phyloP scores from a whole-genome alignment of 2,113 vertebrate species.

The Mirounga angustirostris region DNA sequence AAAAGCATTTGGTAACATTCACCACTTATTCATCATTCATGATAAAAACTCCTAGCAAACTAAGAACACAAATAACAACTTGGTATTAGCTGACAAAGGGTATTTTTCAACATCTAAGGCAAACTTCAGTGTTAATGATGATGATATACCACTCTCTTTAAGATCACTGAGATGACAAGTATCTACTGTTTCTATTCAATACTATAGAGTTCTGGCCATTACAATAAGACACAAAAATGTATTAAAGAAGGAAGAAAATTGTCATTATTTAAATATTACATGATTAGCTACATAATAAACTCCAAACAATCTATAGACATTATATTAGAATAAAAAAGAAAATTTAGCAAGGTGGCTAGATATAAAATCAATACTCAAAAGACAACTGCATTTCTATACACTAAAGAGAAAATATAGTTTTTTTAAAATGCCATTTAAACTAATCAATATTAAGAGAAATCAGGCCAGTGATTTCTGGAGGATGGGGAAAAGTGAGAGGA shows the following conservation, averaged over 20 bases:
- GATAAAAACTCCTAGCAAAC: constrained; percentile 6
- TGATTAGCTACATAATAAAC: not conserved
- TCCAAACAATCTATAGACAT: not conserved
- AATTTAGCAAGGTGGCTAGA: not conserved
- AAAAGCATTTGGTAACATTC: not conserved
- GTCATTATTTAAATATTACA: not conserved
- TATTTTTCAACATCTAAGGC: not conserved
- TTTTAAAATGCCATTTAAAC: not conserved
- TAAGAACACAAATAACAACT: constrained; percentile 29
- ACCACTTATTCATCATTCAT: not conserved
- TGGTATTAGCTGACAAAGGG: not conserved
- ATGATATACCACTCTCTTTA: not conserved
- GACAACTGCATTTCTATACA: not conserved
- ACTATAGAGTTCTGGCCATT: not conserved
- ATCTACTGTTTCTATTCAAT: not conserved
- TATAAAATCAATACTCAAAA: constrained; percentile 20
- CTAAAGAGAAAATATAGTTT: not conserved
- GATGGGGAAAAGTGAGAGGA: not conserved
- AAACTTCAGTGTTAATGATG: not conserved
- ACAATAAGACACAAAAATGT: not conserved
- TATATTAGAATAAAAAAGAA: not conserved
- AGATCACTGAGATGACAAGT: not conserved
- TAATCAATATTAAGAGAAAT: not conserved
- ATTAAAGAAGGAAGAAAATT: not conserved
- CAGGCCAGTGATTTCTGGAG: not conserved